Conservation (phyloP, 2,888 invertebrate genomes). For the Hoplodrina ambigua region DNA sequence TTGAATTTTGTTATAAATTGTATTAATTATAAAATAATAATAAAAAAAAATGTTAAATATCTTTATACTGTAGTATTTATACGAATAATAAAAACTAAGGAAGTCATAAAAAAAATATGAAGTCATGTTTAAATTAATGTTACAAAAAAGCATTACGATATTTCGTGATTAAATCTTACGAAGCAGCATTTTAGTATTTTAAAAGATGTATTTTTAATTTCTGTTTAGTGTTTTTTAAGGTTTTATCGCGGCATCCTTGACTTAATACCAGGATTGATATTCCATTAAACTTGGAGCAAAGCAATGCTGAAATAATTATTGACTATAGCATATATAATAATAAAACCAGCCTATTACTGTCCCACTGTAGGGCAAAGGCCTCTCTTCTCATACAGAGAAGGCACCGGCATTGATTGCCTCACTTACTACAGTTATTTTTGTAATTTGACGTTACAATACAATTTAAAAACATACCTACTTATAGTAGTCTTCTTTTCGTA, state of each 20-base stretch:
- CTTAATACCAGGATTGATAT: neutral
- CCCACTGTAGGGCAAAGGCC: no score
- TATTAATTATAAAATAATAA: neutral
- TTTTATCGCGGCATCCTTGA: neutral
- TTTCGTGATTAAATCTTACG: conserved; percentile 1
- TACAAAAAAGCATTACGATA: conserved; percentile 17
- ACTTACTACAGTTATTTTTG: no score
- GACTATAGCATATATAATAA: no score
- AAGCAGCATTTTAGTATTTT: conserved; percentile 1
- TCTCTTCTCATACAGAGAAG: no score
- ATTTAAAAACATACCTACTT: no score
- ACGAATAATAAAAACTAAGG: conserved; percentile 33
- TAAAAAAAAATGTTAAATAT: no score
- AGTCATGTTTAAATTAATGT: neutral
- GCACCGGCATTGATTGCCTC: no score
- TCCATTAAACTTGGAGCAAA: neutral
- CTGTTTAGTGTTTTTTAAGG: conserved; percentile 1
- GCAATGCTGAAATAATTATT: neutral
- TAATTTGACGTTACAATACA: no score
- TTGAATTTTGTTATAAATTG: conserved; percentile 47
- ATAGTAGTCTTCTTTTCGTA: no score
- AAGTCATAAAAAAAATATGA: neutral
- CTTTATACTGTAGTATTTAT: neutral
- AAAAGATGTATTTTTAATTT: neutral
- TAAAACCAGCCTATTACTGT: no score